These are phyloP conservation scores for Chlamydotis undulata DNA, from an alignment of 2,113 vertebrate species.

Conservation along the genomic window DNA sequence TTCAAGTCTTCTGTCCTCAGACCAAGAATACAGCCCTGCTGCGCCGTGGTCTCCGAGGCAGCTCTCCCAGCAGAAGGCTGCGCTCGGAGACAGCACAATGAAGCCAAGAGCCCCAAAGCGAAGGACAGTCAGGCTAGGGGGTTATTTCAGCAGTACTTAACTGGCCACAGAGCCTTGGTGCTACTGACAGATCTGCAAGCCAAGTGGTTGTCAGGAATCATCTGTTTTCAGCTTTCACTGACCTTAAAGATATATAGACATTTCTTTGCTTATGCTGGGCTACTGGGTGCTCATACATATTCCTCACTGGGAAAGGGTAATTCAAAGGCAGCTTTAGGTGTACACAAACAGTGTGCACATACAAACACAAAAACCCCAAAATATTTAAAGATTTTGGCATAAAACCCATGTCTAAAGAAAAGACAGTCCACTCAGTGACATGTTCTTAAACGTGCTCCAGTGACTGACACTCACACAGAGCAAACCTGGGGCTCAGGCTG, in stretches of 20 bases:
- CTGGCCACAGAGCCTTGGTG: background rate
- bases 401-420: background rate
- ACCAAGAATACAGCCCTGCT: background rate
- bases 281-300: background rate
- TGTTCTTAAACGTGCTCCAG: background rate
- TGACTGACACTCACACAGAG: background rate
- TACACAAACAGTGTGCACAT: background rate
- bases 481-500: background rate
- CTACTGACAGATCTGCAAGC: background rate
- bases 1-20: background rate
- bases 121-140: background rate
- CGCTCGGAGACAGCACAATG: rapidly evolving
- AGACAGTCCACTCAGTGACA: background rate
- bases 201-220: background rate
- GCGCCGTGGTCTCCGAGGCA: background rate
- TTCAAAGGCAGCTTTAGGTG: background rate
- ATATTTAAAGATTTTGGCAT: background rate
- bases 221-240: background rate
- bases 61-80: background rate
- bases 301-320: background rate
- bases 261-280: background rate
- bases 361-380: background rate
- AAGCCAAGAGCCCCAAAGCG: background rate
- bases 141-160: background rate
- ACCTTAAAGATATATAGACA: background rate